Conservation (phyloP, 2,888 invertebrate genomes). For the Drosophila conformis region DNA sequence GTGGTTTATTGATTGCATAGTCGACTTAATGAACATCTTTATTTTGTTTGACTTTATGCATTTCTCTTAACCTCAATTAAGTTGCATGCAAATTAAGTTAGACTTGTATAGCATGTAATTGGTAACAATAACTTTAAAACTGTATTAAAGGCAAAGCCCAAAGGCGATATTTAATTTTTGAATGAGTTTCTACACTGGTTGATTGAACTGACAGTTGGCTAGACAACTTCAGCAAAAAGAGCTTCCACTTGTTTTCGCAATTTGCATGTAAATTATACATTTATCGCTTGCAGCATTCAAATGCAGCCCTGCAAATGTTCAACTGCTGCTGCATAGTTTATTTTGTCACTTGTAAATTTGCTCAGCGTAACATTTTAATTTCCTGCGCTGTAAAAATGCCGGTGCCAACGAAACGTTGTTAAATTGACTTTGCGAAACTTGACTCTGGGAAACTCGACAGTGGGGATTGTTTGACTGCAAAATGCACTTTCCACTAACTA, state of each 20-base stretch:
- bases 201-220: not conserved
- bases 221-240: not conserved
- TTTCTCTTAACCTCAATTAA: not conserved
- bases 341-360: conserved; percentile 40
- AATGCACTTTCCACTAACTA: not conserved
- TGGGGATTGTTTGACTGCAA: not conserved
- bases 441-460: not conserved
- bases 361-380: conserved; percentile 42
- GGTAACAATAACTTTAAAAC: not conserved
- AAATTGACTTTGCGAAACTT: conserved; percentile 4
- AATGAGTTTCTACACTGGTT: not conserved
- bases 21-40: not conserved
- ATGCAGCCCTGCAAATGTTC: conserved; percentile 12
- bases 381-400: conserved; percentile 23
- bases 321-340: conserved; percentile 20
- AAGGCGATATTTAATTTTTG: not conserved
- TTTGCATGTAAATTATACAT: not conserved
- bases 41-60: too few species aligned
- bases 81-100: not conserved
- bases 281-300: not conserved
- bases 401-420: conserved; percentile 5
- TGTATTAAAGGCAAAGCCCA: not conserved
- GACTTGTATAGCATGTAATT: too few species aligned
- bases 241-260: not conserved
- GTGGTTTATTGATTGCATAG: not conserved